Evolutionary conservation across 2,797 vertebrate species (phyloP).

Genomic region (Cyprinella venusta): DNA sequence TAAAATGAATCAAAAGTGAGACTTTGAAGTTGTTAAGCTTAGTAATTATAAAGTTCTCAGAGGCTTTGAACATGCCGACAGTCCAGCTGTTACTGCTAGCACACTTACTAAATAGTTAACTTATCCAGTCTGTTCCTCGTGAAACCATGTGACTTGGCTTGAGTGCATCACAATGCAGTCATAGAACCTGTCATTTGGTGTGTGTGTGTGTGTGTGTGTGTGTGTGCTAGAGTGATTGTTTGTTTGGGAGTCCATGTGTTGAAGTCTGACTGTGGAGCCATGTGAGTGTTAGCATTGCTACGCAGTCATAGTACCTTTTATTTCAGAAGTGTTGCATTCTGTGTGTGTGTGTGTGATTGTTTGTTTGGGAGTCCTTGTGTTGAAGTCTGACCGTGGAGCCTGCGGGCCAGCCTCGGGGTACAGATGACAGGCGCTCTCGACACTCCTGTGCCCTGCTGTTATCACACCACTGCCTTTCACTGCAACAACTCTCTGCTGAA

Average conservation of each 20-base stretch:
- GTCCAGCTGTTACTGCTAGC: not conserved
- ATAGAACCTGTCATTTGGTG: not conserved
- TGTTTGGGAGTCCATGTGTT: slow-evolving; percentile 27
- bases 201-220: not conserved
- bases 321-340: too few species aligned
- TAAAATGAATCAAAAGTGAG: too few species aligned
- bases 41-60: not conserved
- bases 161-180: not conserved
- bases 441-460: slow-evolving; percentile 23
- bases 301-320: not conserved
- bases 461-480: slow-evolving; percentile 7
- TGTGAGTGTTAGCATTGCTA: not conserved
- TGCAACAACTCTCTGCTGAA: not conserved
- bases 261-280: slow-evolving; percentile 31
- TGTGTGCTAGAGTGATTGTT: not conserved
- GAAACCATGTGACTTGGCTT: not conserved
- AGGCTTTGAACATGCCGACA: not conserved
- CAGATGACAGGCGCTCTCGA: slow-evolving; percentile 44
- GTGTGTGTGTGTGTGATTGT: not conserved
- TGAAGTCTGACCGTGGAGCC: slow-evolving; percentile 35
- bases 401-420: slow-evolving; percentile 50
- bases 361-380: slow-evolving; percentile 15
- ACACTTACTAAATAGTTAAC: not conserved
- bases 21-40: not conserved
- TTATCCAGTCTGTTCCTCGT: not conserved